Percentiles rank a stretch among this genome's conserved stretches.
Evolutionary conservation across 2,888 invertebrate genomes (phyloP).

Genomic region (Tridacna gigas): DNA sequence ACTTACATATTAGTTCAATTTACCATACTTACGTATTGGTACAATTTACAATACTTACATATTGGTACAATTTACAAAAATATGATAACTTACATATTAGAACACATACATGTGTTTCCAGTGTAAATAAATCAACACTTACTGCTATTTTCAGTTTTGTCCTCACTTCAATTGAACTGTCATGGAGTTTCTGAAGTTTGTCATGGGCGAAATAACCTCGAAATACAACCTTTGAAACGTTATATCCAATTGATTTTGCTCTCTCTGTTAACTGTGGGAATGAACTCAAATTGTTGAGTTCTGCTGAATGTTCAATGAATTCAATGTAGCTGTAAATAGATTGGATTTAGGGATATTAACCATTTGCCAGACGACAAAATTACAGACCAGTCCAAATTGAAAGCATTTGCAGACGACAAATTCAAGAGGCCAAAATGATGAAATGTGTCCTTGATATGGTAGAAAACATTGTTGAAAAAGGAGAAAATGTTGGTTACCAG

Average conservation of each 20-base stretch:
- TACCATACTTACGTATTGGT: too few relatives aligned
- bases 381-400: too few relatives aligned
- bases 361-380: neutral
- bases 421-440: too few relatives aligned
- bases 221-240: constrained; percentile 81
- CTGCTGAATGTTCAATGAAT: constrained; percentile 80
- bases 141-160: constrained; percentile 80
- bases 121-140: constrained; percentile 42
- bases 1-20: too few relatives aligned
- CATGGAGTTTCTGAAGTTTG: constrained; percentile 80
- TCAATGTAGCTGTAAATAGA: constrained; percentile 78
- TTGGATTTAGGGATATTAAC: neutral
- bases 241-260: constrained; percentile 79
- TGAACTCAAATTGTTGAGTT: constrained; percentile 77
- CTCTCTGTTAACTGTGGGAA: constrained; percentile 79
- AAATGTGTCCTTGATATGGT: too few relatives aligned
- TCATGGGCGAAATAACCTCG: constrained; percentile 82
- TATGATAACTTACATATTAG: too few relatives aligned
- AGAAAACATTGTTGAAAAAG: too few relatives aligned
- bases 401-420: too few relatives aligned
- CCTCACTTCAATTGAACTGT: constrained; percentile 78
- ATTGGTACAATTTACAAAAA: too few relatives aligned
- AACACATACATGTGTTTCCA: neutral
- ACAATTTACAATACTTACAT: too few relatives aligned
- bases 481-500: too few relatives aligned